These are phyloP conservation scores for Gastrophysa polygoni DNA, from an alignment of 2,888 invertebrate species.

Conservation along the genomic window DNA sequence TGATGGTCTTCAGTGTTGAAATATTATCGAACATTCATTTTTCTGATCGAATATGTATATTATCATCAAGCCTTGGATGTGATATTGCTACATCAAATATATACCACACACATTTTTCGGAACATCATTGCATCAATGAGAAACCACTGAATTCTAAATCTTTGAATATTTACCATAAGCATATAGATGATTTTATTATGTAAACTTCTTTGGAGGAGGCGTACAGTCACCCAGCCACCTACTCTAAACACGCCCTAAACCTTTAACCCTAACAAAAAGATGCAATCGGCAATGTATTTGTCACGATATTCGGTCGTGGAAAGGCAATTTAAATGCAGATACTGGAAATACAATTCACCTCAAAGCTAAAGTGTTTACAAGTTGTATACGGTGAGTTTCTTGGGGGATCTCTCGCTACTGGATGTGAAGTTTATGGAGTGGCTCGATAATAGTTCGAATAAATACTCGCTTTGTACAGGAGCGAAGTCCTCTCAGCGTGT, in stretches of 20 bases:
- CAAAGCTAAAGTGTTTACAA: constrained; percentile 41
- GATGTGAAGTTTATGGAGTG: constrained; percentile 13
- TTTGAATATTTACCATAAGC: constrained; percentile 35
- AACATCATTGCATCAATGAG: constrained; percentile 27
- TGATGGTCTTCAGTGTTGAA: too few species aligned
- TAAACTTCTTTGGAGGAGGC: constrained; percentile 40
- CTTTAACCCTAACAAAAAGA: constrained; percentile 44
- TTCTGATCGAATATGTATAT: too few species aligned
- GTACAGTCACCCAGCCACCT: constrained; percentile 39
- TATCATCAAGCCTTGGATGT: too few species aligned
- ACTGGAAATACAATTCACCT: constrained; percentile 37
- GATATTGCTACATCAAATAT: background rate
- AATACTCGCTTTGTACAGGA: background rate
- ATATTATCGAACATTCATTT: too few species aligned
- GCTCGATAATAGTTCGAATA: background rate
- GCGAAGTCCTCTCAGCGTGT: background rate
- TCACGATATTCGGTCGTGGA: constrained; percentile 50
- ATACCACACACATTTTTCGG: constrained; percentile 15
- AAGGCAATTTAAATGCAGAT: constrained; percentile 52
- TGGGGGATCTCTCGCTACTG: constrained; percentile 29
- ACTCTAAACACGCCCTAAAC: constrained; percentile 42
- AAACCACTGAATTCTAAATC: constrained; percentile 31
- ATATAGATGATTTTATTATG: constrained; percentile 46
- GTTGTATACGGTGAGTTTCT: constrained; percentile 26
- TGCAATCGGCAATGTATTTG: constrained; percentile 51